A percentile compares a stretch with the other conserved stretches of the same genome.
phyloP scores from a whole-genome alignment of 2,113 vertebrate species.

The Mandrillus leucophaeus region DNA sequence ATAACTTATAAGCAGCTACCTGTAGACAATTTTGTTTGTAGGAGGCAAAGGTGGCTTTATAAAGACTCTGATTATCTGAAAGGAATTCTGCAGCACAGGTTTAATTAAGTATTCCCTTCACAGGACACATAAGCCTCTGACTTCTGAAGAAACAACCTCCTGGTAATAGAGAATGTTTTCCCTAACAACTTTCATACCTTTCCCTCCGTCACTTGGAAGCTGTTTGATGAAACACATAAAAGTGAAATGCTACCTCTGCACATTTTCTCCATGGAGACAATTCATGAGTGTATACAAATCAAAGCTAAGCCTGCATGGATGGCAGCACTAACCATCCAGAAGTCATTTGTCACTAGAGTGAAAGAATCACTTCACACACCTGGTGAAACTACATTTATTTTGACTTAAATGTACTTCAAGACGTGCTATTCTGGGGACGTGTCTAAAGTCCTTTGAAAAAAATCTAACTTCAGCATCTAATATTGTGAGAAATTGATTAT shows the following conservation, averaged over 20 bases:
- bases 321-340: neutral
- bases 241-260: conserved; percentile 51
- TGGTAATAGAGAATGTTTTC: conserved; percentile 41
- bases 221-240: conserved; percentile 65
- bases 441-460: neutral
- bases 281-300: neutral
- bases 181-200: conserved; percentile 36
- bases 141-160: conserved; percentile 53
- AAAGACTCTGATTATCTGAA: neutral
- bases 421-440: neutral
- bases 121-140: neutral
- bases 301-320: neutral
- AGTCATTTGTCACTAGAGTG: neutral
- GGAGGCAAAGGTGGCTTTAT: neutral
- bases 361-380: neutral
- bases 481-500: neutral
- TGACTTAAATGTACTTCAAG: neutral
- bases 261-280: conserved; percentile 40
- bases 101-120: conserved; percentile 38
- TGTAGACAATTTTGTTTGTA: neutral
- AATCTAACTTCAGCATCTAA: neutral
- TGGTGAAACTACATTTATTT: neutral
- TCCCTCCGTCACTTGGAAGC: conserved; percentile 11
- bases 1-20: neutral
- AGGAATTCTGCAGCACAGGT: neutral